Evolutionary conservation across 1,140 invertebrate genomes (phyloP).

Genomic region (Eulimnadia texana): DNA sequence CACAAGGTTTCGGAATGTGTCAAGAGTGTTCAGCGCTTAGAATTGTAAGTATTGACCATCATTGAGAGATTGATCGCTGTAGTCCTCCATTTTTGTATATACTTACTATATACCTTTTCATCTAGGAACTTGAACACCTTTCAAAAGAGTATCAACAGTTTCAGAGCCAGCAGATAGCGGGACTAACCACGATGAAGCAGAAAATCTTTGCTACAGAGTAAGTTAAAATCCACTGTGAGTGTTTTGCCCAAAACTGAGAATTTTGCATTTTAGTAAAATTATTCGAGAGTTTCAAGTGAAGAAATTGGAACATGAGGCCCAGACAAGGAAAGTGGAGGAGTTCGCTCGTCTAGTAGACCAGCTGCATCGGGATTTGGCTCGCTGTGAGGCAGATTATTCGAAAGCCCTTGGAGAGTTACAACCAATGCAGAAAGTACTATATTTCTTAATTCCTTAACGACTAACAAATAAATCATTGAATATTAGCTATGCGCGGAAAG

Average conservation of each 20-base stretch:
- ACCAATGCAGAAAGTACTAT: conserved; percentile 2
- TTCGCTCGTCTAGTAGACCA: conserved; percentile 2
- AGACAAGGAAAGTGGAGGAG: conserved; percentile 6
- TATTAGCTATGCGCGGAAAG: background rate
- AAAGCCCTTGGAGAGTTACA: background rate
- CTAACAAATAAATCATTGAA: background rate
- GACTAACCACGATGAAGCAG: background rate
- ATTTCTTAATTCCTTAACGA: background rate
- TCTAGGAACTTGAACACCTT: background rate
- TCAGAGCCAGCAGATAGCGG: background rate
- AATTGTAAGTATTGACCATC: too few relatives aligned
- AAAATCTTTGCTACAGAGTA: conserved; percentile 9
- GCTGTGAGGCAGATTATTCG: background rate
- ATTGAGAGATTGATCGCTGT: too few relatives aligned
- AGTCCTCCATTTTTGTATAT: too few relatives aligned
- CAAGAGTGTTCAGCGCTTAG: too few relatives aligned
- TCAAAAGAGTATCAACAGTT: background rate
- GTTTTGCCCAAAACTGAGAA: background rate
- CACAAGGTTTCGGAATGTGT: too few relatives aligned
- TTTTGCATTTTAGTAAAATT: background rate
- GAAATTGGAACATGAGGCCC: conserved; percentile 1
- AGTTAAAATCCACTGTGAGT: too few relatives aligned
- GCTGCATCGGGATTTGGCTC: conserved; percentile 4
- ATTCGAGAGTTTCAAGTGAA: conserved; percentile 1
- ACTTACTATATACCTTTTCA: too few relatives aligned